Evolutionary conservation across 1,140 invertebrate species (phyloP).

Genomic region (Zaprionus camerounensis): DNA sequence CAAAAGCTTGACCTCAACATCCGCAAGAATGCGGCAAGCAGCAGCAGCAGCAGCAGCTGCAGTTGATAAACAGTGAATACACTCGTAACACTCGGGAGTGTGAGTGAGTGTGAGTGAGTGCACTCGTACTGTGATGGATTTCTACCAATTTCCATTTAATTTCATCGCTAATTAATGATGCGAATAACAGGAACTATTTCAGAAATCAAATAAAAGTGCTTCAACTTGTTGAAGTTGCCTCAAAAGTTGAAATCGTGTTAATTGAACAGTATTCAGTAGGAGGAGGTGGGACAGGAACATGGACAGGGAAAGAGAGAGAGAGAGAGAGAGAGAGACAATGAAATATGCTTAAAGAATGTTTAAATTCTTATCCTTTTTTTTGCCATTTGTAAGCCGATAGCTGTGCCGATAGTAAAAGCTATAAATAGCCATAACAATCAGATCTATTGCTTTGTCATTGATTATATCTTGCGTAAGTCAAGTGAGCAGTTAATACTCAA

Average conservation of each 20-base stretch:
- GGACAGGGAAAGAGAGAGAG: too few species aligned
- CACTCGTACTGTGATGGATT: constrained; percentile 4
- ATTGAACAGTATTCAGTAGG: neutral
- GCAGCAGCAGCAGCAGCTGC: neutral
- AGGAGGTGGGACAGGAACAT: neutral
- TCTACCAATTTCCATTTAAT: neutral
- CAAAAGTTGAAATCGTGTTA: neutral
- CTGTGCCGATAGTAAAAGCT: too few species aligned
- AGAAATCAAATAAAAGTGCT: neutral
- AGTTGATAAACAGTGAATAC: constrained; percentile 1
- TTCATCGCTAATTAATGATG: constrained; percentile 3
- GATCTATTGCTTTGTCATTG: too few species aligned
- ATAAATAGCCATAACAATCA: too few species aligned
- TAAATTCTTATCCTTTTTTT: too few species aligned
- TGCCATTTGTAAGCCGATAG: too few species aligned
- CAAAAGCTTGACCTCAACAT: constrained; percentile 45
- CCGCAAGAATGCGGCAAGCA: constrained; percentile 2
- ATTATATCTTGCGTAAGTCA: too few species aligned
- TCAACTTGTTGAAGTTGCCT: neutral
- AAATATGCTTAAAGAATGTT: too few species aligned
- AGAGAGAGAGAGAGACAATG: too few species aligned
- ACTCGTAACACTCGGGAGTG: neutral
- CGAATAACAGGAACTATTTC: neutral
- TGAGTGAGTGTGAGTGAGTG: neutral
- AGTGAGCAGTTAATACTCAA: too few species aligned